Percentiles rank a stretch among this genome's conserved stretches.
phyloP scores from a whole-genome alignment of 2,888 invertebrate genomes.

The Cordylochernes scorpioides region DNA sequence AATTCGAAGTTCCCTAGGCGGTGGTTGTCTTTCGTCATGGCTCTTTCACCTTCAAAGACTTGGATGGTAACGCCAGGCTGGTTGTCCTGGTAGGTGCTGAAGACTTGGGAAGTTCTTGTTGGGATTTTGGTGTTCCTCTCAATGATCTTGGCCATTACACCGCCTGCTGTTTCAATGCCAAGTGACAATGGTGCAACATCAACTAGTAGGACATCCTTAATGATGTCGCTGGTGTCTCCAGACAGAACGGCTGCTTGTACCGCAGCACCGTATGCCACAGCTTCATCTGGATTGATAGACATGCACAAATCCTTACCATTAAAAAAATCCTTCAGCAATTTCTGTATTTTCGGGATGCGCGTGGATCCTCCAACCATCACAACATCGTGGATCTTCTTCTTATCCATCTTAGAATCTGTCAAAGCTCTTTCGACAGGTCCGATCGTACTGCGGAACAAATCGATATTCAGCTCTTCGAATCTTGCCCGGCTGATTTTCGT shows the following conservation, averaged over 20 bases:
- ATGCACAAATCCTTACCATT: conserved; percentile 40
- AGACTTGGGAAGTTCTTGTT: conserved; percentile 42
- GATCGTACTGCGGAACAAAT: conserved; percentile 41
- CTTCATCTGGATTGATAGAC: too few relatives aligned
- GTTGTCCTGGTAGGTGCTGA: conserved; percentile 74
- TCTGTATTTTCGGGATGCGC: conserved; percentile 49
- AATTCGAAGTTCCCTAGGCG: conserved; percentile 26
- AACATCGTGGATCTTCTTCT: conserved; percentile 43
- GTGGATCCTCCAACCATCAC: conserved; percentile 57
- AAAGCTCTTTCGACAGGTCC: conserved; percentile 50
- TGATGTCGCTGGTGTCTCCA: conserved; percentile 25
- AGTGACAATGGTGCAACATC: conserved; percentile 63
- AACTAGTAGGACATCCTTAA: conserved; percentile 52
- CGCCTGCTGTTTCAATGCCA: conserved; percentile 23
- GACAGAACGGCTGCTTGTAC: conserved; percentile 38
- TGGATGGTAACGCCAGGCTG: too few relatives aligned
- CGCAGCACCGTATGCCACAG: too few relatives aligned
- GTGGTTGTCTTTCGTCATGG: conserved; percentile 75
- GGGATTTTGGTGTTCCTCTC: conserved; percentile 53
- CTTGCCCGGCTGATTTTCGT: too few relatives aligned
- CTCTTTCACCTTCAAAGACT: conserved; percentile 47
- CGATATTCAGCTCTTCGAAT: conserved; percentile 42
- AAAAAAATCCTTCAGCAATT: conserved; percentile 43
- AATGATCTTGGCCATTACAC: conserved; percentile 57
- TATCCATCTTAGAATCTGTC: conserved; percentile 48